Conservation (phyloP, 2,113 vertebrate species). For the Phyllostomus hastatus region DNA sequence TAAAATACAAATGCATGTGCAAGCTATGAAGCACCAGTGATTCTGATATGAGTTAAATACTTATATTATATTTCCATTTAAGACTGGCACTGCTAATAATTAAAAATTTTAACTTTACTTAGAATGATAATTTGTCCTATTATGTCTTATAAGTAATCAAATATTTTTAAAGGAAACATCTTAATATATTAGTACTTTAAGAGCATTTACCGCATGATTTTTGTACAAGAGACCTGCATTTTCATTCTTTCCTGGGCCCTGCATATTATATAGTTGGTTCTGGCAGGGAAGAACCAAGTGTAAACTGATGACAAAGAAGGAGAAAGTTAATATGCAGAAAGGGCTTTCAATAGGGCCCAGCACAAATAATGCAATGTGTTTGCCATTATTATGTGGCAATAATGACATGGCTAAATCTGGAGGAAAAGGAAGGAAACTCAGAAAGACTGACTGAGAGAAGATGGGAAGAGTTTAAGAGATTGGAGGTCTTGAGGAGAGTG, state of each 20-base stretch:
- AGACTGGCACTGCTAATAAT: neutral
- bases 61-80: neutral
- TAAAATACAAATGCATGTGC: neutral
- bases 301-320: neutral
- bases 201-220: neutral
- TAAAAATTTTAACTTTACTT: slow-evolving; percentile 18
- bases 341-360: neutral
- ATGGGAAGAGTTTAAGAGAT: neutral
- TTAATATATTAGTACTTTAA: neutral
- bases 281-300: neutral
- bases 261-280: neutral
- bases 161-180: neutral
- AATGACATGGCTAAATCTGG: neutral
- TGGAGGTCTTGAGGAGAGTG: neutral
- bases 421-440: neutral
- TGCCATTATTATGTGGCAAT: neutral
- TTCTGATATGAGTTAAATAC: neutral
- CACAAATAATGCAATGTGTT: neutral
- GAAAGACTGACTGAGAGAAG: neutral
- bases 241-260: neutral
- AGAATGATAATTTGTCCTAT: neutral
- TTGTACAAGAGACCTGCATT: neutral
- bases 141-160: neutral
- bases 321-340: neutral
- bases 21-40: neutral